Base-by-base conservation (phyloP, 2,797 vertebrate genomes). In the Cheirogaleus major region DNA sequence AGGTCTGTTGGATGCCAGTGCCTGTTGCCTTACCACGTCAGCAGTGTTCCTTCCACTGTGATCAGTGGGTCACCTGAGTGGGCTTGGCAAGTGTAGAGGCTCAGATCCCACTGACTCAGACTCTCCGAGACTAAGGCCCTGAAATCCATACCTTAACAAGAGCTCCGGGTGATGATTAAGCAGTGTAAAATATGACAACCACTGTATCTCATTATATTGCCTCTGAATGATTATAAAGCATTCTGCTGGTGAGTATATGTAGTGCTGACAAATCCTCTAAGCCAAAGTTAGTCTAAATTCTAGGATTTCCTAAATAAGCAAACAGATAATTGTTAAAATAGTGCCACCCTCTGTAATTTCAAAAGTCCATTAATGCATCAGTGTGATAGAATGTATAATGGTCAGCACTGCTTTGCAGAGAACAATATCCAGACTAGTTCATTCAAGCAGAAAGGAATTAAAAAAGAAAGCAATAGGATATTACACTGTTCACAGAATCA, bases 191-290 rank as follows among this genome's bases (percentile, higher is more conserved):
- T 50, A 4, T 23, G 5, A 22, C 45, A 43, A 32, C 0, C 63
- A 9, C 45, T 14, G 1, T 38, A 30, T 55, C 43, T 70, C 14
- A 35, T 76, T 43, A 14, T 4, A 5, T 73, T 59, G 55, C 50
- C 10, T 11, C 50, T 76, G 38, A 61, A 30, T 45, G 35, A 38
- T 48, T 7, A 5, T 20, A 48, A 50, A 55, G 10, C 43, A 15
- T 82, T 43, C 67, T 52, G 4, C 59, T 59, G 0, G 1, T 35
- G 35, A 18, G 38, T 25, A 1, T 45, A 14, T 9, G 0, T 38
- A 18, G 48, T 50, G 5, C 17, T 43, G 41, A 79, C 38, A 67
- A 48, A 20, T 70, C 27, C 57, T 50, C 12, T 25, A 43, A 73
- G 41, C 48, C 18, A 35, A 65, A 30, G 14, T 48, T n/a, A 18